phyloP scores from a whole-genome alignment of 1,140 invertebrate species.

The Cotesia vestalis region DNA sequence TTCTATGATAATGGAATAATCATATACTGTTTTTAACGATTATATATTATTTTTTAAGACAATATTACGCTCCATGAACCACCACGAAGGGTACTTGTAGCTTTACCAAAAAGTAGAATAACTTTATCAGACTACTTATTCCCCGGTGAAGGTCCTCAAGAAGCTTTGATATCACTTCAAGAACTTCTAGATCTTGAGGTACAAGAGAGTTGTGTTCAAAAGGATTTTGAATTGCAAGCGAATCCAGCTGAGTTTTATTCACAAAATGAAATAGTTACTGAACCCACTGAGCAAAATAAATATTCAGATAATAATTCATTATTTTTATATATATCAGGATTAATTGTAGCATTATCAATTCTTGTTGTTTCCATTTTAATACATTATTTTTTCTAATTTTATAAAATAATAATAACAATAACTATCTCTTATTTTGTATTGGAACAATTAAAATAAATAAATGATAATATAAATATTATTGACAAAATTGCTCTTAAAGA shows the following conservation, averaged over 20 bases:
- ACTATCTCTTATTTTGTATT: slow-evolving; percentile 33
- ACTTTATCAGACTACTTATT: slow-evolving; percentile 85
- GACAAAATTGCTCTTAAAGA: neutral
- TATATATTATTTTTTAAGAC: slow-evolving; percentile 57
- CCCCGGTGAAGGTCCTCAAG: slow-evolving; percentile 80
- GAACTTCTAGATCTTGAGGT: slow-evolving; percentile 78
- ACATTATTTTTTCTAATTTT: slow-evolving; percentile 56
- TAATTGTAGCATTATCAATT: slow-evolving; percentile 69
- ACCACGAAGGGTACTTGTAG: slow-evolving; percentile 78
- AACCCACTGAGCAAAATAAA: slow-evolving; percentile 64
- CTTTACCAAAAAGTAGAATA: slow-evolving; percentile 71
- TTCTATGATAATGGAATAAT: neutral
- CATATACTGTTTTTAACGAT: slow-evolving; percentile 13
- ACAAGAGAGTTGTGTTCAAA: slow-evolving; percentile 72
- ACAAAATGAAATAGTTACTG: slow-evolving; percentile 66
- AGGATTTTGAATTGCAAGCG: slow-evolving; percentile 75
- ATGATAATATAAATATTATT: neutral
- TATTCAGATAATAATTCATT: slow-evolving; percentile 65
- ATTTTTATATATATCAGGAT: slow-evolving; percentile 67
- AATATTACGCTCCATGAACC: slow-evolving; percentile 80
- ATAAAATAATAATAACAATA: slow-evolving; percentile 39
- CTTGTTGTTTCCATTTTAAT: slow-evolving; percentile 70
- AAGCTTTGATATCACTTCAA: slow-evolving; percentile 76
- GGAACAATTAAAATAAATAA: slow-evolving; percentile 1
- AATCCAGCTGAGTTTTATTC: slow-evolving; percentile 74